phyloP scores from a whole-genome alignment of 2,797 vertebrate genomes.

The Sebastes trivittatus region DNA sequence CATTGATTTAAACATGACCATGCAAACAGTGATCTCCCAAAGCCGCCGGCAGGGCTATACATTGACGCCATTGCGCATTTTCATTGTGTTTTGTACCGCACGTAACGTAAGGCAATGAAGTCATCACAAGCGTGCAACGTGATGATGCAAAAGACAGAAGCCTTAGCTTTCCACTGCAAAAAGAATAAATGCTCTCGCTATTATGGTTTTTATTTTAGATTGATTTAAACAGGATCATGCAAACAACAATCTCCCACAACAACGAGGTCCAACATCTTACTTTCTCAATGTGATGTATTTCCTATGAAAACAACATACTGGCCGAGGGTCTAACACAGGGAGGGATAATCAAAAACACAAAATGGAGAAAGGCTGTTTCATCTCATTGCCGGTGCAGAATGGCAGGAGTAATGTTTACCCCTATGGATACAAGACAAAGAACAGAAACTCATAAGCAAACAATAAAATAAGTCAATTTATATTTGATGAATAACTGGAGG shows the following conservation, averaged over 20 bases:
- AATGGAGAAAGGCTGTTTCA: background rate
- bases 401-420: background rate
- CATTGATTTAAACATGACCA: too few relatives aligned
- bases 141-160: too few relatives aligned
- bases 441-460: background rate
- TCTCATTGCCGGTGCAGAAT: background rate
- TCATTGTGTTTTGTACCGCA: too few relatives aligned
- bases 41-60: rapidly evolving
- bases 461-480: too few relatives aligned
- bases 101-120: too few relatives aligned
- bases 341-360: background rate
- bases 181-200: too few relatives aligned
- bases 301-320: background rate
- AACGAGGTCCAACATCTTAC: too few relatives aligned
- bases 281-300: background rate
- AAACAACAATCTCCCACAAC: too few relatives aligned
- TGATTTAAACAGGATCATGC: too few relatives aligned
- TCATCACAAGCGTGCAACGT: rapidly evolving
- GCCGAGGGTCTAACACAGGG: background rate
- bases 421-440: background rate
- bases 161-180: too few relatives aligned
- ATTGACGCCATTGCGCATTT: rapidly evolving
- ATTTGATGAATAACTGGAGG: background rate
- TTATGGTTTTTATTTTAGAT: too few relatives aligned
- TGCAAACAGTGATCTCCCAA: too few relatives aligned